Evolutionary conservation across 2,113 vertebrate genomes (phyloP).

Genomic region (Platanista minor): DNA sequence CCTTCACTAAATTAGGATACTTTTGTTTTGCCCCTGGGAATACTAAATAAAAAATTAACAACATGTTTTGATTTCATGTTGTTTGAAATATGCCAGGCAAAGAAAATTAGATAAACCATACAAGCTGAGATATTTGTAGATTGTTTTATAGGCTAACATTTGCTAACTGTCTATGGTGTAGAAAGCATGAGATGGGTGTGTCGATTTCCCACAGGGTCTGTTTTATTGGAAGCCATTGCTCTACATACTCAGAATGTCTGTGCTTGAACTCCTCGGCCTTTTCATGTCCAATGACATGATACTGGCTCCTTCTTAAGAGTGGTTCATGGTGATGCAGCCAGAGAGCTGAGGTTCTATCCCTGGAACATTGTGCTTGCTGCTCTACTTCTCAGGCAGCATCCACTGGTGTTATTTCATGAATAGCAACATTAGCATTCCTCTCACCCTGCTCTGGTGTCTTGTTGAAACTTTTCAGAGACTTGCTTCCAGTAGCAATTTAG

Average conservation of each 20-base stretch:
- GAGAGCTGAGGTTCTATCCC: neutral
- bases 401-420: neutral
- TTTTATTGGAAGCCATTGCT: neutral
- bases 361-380: neutral
- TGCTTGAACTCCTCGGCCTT: neutral
- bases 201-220: neutral
- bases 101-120: neutral
- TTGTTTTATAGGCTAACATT: neutral
- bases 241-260: neutral
- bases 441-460: neutral
- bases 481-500: neutral
- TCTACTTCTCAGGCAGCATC: neutral
- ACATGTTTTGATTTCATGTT: neutral
- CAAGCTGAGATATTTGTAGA: neutral
- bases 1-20: constrained; percentile 30
- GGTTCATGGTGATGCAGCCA: accelerated
- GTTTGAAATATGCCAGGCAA: neutral
- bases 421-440: neutral
- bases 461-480: neutral
- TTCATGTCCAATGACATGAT: neutral
- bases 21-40: constrained; percentile 40
- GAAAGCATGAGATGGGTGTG: neutral
- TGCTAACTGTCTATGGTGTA: neutral
- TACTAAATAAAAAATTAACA: neutral
- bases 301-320: neutral